phyloP scores from a whole-genome alignment of 2,888 invertebrate genomes.

The Drosophila birchii region DNA sequence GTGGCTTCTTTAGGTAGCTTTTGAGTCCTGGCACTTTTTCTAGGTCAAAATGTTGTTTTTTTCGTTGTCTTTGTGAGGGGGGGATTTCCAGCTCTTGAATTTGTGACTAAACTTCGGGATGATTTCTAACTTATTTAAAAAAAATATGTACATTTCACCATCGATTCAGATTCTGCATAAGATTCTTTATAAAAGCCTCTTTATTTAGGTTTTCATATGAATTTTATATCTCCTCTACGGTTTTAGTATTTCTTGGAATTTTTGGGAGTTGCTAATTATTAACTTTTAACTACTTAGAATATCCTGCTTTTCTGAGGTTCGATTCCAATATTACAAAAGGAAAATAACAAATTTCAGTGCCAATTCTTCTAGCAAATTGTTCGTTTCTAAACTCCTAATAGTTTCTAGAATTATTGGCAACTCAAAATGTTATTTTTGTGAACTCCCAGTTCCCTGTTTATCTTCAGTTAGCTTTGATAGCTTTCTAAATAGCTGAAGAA shows the following conservation, averaged over 20 bases:
- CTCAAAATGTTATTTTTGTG: not conserved
- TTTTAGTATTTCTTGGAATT: not conserved
- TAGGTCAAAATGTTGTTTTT: too few relatives aligned
- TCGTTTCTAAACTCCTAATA: not conserved
- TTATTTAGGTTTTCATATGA: not conserved
- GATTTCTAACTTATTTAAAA: too few relatives aligned
- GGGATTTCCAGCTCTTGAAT: too few relatives aligned
- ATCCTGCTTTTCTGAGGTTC: not conserved
- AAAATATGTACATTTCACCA: too few relatives aligned
- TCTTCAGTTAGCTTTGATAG: not conserved
- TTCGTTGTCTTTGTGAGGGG: too few relatives aligned
- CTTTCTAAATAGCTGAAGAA: not conserved
- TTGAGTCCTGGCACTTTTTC: too few relatives aligned
- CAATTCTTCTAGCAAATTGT: not conserved
- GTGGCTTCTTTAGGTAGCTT: too few relatives aligned
- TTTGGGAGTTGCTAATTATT: not conserved
- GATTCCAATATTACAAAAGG: not conserved
- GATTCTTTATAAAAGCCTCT: too few relatives aligned
- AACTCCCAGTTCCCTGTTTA: not conserved
- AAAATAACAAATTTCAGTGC: not conserved
- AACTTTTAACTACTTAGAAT: not conserved
- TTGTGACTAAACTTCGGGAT: too few relatives aligned
- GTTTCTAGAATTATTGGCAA: not conserved
- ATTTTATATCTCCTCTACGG: not conserved
- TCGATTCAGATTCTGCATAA: too few relatives aligned